Evolutionary conservation across 2,888 invertebrate genomes (phyloP), one percentile per base, ranked within the genome.

Genomic region (Caenorhabditis zanzibari): DNA sequence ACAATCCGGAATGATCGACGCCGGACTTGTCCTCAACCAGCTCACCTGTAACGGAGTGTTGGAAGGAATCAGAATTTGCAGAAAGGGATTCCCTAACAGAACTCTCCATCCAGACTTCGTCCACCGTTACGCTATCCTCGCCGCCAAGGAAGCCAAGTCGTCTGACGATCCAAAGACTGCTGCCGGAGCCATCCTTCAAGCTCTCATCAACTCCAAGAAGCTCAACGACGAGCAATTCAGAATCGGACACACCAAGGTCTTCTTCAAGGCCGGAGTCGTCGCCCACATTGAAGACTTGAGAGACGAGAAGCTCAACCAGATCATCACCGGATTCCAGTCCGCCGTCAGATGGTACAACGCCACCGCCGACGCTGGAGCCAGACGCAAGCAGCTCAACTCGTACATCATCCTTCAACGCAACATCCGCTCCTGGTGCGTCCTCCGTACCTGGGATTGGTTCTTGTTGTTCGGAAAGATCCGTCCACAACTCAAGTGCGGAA

Each of bases 31-130:
- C 87, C 96, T 99, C 96, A 98, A 99, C 94, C 99, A 89, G 95
- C 95, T 99, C 94, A 98, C 98, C 92, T 99, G 99, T 96, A 99
- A 99, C 96, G 99, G 89, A 97, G 99, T 99, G 95, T 96, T 99
- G 95, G 99, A 99, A 96, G 99, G 99, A 95, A 99, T 99, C 95
- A 97, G 99, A 96, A 99, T 99, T 95, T 99, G 99, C 95, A 96
- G 99, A 94, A 94, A 94, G 89, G 99, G 99, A 94, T 99, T 99
- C 96, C 98, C 98, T 95, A 89, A 89, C 88, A 86, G 99, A 94
- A 97, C 98, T 96, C 95, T 97, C 92, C 99, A 99, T 95, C 97
- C 98, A 91, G 99, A 99, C 95, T 99, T 99, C 96, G 98, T 98
- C 94, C 96, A 97, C 94, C 96, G 99, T 97, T 99, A 92, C 85